These are phyloP conservation scores for Phthorimaea operculella DNA, from an alignment of 1,140 invertebrate genomes.

Conservation along the genomic window DNA sequence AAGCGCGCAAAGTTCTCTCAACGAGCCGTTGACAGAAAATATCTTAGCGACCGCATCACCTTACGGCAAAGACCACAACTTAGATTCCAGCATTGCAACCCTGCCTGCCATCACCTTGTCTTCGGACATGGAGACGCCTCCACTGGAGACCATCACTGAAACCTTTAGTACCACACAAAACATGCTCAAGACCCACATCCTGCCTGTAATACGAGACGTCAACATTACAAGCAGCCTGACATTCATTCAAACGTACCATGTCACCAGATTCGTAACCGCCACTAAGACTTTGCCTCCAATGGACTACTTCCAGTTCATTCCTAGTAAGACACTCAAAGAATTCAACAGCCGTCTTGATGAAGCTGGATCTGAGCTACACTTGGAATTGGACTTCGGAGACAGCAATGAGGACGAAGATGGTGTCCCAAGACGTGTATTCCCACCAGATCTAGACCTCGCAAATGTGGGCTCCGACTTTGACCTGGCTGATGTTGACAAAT, in stretches of 20 bases:
- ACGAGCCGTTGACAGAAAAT: constrained; percentile 86
- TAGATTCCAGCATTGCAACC: constrained; percentile 83
- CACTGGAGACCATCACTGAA: constrained; percentile 88
- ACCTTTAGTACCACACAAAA: constrained; percentile 90
- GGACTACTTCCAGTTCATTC: constrained; percentile 87
- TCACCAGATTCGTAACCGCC: constrained; percentile 86
- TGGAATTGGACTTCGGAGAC: constrained; percentile 86
- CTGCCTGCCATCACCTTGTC: constrained; percentile 82
- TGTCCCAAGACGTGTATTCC: constrained; percentile 72
- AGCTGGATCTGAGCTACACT: constrained; percentile 86
- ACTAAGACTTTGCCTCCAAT: constrained; percentile 88
- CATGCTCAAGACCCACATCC: constrained; percentile 86
- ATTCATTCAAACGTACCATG: constrained; percentile 87
- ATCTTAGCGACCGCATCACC: constrained; percentile 82
- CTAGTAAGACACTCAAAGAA: constrained; percentile 88
- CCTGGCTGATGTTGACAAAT: constrained; percentile 75
- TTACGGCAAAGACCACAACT: constrained; percentile 77
- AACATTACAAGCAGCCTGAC: constrained; percentile 81
- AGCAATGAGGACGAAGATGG: constrained; percentile 78
- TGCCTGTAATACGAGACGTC: constrained; percentile 79
- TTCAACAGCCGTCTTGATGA: constrained; percentile 88
- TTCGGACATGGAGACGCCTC: constrained; percentile 79
- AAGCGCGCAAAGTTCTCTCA: constrained; percentile 69
- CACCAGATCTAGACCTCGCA: constrained; percentile 72
- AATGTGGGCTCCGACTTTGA: constrained; percentile 77